Evolutionary conservation across 2,797 vertebrate genomes (phyloP).

Genomic region (Brotogeris chrysoptera): DNA sequence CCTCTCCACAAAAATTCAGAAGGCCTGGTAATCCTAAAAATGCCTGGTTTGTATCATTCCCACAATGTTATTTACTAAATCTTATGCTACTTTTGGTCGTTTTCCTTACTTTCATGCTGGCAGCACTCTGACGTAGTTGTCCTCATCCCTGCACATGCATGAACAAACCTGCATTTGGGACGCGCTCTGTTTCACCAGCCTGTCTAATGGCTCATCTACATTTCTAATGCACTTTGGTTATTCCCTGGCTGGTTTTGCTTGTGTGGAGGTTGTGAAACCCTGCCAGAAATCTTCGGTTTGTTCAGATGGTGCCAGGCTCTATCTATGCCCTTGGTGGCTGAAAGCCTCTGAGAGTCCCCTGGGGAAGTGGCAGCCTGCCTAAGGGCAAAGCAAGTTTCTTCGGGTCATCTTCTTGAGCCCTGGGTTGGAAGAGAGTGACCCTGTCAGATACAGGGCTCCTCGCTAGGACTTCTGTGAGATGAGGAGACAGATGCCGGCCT

Average conservation of each 20-base stretch:
- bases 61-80: neutral
- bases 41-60: neutral
- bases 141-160: neutral
- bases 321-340: neutral
- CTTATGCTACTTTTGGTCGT: neutral
- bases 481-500: neutral
- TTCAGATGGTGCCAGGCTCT: neutral
- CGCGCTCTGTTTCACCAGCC: neutral
- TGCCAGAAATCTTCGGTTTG: neutral
- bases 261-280: neutral
- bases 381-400: neutral
- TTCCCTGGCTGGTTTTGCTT: neutral
- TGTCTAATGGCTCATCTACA: neutral
- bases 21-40: neutral
- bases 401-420: neutral
- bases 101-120: neutral
- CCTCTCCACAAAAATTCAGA: neutral
- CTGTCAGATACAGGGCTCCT: neutral
- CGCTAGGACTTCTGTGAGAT: neutral
- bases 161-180: accelerated
- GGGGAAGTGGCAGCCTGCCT: neutral
- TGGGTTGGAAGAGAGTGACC: neutral
- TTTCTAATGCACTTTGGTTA: neutral
- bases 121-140: neutral
- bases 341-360: neutral